A percentile compares a stretch with the other conserved stretches of the same genome.
These are phyloP conservation scores for Patiria pectinifera DNA, from an alignment of 53 echinoderm and acorn worm genomes.

Conservation along the genomic window DNA sequence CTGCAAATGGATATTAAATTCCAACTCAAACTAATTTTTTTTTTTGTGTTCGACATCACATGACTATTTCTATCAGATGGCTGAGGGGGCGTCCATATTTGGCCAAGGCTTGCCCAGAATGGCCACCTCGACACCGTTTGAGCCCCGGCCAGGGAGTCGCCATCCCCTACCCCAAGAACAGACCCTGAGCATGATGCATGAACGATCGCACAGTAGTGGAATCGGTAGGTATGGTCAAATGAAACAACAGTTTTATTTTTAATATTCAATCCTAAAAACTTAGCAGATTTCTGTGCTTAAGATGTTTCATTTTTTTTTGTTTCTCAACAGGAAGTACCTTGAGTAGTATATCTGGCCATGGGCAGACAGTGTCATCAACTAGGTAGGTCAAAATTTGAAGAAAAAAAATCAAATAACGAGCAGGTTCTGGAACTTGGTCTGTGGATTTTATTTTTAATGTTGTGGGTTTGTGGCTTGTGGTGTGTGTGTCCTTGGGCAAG, in stretches of 20 bases:
- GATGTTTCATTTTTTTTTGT: not conserved
- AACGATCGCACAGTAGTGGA: conserved; percentile 82
- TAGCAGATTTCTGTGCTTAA: not conserved
- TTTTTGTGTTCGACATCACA: not conserved
- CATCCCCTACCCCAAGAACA: conserved; percentile 34
- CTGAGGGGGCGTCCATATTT: conserved; percentile 75
- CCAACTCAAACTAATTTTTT: too few species aligned
- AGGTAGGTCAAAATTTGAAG: not conserved
- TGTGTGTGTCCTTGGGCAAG: too few species aligned
- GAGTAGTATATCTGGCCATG: conserved; percentile 51
- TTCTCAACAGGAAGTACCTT: conserved; percentile 63
- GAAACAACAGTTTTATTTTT: too few species aligned
- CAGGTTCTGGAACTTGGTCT: too few species aligned
- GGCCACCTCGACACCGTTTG: conserved; percentile 91
- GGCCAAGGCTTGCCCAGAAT: conserved; percentile 81
- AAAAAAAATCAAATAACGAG: not conserved
- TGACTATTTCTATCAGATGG: conserved; percentile 25
- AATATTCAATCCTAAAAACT: too few species aligned
- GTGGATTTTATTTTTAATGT: too few species aligned
- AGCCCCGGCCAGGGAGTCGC: conserved; percentile 59
- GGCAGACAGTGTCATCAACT: conserved; percentile 8
- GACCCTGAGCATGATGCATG: conserved; percentile 45
- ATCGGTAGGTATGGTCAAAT: conserved; percentile 71
- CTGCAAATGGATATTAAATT: too few species aligned
- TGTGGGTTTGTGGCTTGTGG: too few species aligned